A percentile compares a stretch with the other conserved stretches of the same genome.
Evolutionary conservation across 2,797 vertebrate genomes (phyloP).

Genomic region (Neopelma chrysocephalum): DNA sequence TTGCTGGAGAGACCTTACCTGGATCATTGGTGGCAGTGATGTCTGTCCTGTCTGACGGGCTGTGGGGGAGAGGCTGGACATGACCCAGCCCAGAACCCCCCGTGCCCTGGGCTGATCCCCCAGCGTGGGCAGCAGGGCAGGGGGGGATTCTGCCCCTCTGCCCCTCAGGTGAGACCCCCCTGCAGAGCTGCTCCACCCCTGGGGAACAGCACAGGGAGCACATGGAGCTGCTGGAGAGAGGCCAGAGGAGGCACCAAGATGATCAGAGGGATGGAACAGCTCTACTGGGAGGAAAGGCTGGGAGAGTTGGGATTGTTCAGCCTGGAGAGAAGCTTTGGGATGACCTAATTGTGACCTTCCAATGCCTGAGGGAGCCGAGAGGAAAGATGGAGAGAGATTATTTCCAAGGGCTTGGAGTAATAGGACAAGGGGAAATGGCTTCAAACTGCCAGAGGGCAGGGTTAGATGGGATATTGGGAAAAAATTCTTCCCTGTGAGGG

Average conservation of each 20-base stretch:
- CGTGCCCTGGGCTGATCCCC: background rate
- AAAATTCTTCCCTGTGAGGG: accelerated
- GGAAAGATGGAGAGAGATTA: background rate
- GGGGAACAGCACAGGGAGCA: background rate
- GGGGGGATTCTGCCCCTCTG: background rate
- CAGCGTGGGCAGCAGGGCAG: background rate
- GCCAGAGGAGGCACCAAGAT: background rate
- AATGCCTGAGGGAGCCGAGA: background rate
- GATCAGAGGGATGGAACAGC: background rate
- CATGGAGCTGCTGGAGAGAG: background rate
- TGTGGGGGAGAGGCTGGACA: background rate
- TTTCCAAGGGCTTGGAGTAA: accelerated
- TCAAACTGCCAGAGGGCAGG: background rate
- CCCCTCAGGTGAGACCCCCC: background rate
- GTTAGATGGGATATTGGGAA: accelerated
- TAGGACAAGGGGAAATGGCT: background rate
- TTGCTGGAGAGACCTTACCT: background rate
- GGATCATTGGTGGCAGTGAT: background rate
- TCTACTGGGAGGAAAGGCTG: background rate
- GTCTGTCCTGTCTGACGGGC: background rate
- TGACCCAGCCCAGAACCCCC: background rate
- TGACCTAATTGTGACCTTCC: background rate
- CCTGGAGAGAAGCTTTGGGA: background rate
- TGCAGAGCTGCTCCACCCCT: background rate
- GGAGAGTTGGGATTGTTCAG: background rate